Evolutionary conservation across 92 coral and sea anemone genomes (phyloP).

Genomic region (Diadumene lineata): DNA sequence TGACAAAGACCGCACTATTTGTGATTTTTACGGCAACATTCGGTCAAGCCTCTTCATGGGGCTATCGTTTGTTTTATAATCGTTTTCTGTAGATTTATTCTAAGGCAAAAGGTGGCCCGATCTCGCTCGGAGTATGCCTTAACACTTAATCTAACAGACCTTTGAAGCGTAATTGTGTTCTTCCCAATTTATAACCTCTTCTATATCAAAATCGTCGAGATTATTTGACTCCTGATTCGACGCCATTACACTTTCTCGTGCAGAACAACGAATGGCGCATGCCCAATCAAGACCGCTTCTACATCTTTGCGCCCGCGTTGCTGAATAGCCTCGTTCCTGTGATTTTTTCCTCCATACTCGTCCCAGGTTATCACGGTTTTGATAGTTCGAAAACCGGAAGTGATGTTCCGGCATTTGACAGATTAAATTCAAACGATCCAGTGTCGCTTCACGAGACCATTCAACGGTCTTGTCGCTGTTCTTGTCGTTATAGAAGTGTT

Average conservation of each 20-base stretch:
- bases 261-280: conserved; percentile 54
- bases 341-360: conserved; percentile 17
- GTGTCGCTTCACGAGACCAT: not conserved
- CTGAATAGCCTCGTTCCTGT: conserved; percentile 72
- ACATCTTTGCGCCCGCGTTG: conserved; percentile 65
- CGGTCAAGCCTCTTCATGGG: conserved; percentile 21
- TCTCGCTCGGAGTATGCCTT: conserved; percentile 36
- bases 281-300: conserved; percentile 40
- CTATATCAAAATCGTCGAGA: conserved; percentile 99
- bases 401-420: conserved; percentile 18
- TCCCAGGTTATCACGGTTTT: conserved; percentile 29
- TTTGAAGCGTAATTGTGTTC: conserved; percentile 99
- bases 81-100: conserved; percentile 37
- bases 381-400: conserved; percentile 19
- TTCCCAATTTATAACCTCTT: conserved; percentile 99
- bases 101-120: conserved; percentile 48
- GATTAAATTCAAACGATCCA: conserved; percentile 3
- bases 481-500: not conserved
- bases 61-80: conserved; percentile 6
- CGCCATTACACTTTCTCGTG: conserved; percentile 83
- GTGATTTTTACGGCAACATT: conserved; percentile 17
- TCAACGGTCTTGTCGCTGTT: not conserved
- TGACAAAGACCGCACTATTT: conserved; percentile 8
- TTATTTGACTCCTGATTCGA: conserved; percentile 84
- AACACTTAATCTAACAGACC: conserved; percentile 91